Percentiles rank a stretch among this genome's conserved stretches.
Conservation (phyloP, 1,140 invertebrate species). For the Pomacea maculata region DNA sequence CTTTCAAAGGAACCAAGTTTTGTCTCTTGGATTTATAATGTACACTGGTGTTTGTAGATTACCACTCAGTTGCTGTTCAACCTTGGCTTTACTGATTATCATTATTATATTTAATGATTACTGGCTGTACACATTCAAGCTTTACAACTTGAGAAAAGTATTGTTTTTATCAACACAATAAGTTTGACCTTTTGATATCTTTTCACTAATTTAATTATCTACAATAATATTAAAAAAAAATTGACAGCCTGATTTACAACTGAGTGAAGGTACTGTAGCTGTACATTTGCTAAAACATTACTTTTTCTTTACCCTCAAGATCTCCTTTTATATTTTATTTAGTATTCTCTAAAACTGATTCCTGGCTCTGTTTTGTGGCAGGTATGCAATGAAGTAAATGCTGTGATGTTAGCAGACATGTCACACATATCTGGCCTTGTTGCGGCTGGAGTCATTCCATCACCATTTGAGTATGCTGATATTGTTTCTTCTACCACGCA, state of each 20-base stretch:
- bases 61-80: not conserved
- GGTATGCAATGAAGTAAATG: constrained; percentile 87
- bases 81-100: too few species aligned
- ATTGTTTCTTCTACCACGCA: constrained; percentile 95
- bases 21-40: not conserved
- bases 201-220: too few species aligned
- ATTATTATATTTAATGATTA: too few species aligned
- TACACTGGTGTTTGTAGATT: not conserved
- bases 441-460: constrained; percentile 85
- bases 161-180: too few species aligned
- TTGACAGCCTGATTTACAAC: too few species aligned
- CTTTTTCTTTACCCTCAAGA: too few species aligned
- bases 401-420: constrained; percentile 93
- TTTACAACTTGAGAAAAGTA: too few species aligned
- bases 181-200: too few species aligned
- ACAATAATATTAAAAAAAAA: too few species aligned
- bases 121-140: too few species aligned
- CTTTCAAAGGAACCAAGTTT: not conserved
- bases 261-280: too few species aligned
- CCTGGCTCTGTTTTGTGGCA: constrained; percentile 21
- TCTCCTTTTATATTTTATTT: not conserved
- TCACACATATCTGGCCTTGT: constrained; percentile 93
- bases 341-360: not conserved
- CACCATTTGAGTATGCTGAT: constrained; percentile 90
- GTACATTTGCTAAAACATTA: too few species aligned